Evolutionary conservation across 2,797 vertebrate genomes (phyloP).

Genomic region (Acestrorhynchus altus): DNA sequence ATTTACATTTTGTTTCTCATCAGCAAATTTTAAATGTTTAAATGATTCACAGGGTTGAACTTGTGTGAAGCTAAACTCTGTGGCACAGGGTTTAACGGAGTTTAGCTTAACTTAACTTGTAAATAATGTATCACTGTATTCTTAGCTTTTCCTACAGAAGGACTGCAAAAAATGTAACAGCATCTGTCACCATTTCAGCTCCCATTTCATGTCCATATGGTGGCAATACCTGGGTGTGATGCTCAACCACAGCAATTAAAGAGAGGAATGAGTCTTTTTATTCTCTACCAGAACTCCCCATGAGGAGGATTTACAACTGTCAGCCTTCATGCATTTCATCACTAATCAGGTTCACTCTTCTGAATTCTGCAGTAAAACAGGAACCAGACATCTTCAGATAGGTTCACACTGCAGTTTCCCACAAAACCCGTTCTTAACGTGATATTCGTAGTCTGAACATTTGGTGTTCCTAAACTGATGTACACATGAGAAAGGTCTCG

Average conservation of each 20-base stretch:
- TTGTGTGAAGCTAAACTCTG: too few relatives aligned
- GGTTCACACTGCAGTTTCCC: not conserved
- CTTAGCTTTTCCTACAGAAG: not conserved
- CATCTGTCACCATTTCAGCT: conserved; percentile 11
- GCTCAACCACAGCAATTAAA: conserved; percentile 2
- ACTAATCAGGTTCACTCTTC: not conserved
- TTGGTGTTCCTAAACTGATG: too few relatives aligned
- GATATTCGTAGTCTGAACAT: too few relatives aligned
- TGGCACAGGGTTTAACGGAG: too few relatives aligned
- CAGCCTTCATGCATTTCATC: not conserved
- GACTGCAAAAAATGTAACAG: conserved; percentile 7
- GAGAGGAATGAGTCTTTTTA: not conserved
- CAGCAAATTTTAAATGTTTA: too few relatives aligned
- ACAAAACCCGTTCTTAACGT: too few relatives aligned
- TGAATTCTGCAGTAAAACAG: not conserved
- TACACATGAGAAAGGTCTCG: too few relatives aligned
- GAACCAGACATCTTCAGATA: conserved; percentile 1
- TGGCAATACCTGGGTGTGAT: not conserved
- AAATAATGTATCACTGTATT: not conserved
- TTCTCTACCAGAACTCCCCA: too few relatives aligned
- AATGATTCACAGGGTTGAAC: too few relatives aligned
- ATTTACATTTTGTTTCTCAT: too few relatives aligned
- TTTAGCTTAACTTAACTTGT: not conserved
- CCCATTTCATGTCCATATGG: conserved; percentile 24
- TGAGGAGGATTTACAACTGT: not conserved